These are phyloP conservation scores for Lepus europaeus DNA, from an alignment of 2,113 vertebrate genomes.

Conservation along the genomic window DNA sequence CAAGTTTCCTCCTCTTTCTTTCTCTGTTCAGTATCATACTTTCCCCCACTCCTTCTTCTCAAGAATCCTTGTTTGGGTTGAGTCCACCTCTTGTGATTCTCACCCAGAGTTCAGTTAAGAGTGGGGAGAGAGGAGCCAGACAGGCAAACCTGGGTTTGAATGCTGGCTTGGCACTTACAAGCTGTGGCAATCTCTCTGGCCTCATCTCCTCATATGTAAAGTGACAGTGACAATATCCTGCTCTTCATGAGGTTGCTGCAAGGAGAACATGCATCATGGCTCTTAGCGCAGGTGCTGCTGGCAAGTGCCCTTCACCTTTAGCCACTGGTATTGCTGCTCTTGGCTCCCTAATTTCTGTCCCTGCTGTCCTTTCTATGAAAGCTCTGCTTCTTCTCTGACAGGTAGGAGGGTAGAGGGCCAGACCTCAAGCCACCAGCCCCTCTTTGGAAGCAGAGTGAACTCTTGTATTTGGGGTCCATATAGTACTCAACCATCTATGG, in stretches of 20 bases:
- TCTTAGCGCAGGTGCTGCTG: background rate
- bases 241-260: background rate
- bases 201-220: slow-evolving; percentile 42
- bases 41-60: background rate
- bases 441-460: background rate
- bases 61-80: background rate
- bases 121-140: background rate
- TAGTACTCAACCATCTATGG: background rate
- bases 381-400: background rate
- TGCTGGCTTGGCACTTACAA: background rate
- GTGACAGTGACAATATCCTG: background rate
- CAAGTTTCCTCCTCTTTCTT: background rate
- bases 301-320: background rate
- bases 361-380: background rate
- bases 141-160: background rate
- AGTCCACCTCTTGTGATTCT: background rate
- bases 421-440: background rate
- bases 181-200: background rate
- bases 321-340: background rate
- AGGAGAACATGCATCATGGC: background rate
- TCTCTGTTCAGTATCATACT: background rate
- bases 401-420: background rate
- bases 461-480: background rate
- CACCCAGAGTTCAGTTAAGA: background rate
- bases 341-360: background rate